These are phyloP conservation scores for Gallinago media DNA, from an alignment of 2,113 vertebrate genomes.

Conservation along the genomic window DNA sequence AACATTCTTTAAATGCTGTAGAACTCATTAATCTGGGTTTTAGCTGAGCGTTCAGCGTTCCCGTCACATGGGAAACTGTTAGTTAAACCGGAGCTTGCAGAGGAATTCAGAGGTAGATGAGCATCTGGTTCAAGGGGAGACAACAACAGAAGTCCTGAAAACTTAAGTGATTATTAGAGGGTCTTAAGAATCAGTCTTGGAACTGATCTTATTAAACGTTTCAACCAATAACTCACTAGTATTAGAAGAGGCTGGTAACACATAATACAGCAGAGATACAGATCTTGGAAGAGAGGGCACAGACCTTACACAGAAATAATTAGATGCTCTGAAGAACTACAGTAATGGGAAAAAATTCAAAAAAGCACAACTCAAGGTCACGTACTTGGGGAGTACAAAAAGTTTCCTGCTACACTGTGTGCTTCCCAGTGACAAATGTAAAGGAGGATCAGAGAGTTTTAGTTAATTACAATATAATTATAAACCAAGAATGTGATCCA, in stretches of 20 bases:
- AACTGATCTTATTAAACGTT: not conserved
- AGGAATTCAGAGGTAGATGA: not conserved
- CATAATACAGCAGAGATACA: fast-evolving
- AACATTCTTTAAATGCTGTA: not conserved
- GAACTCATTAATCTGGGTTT: slow-evolving; percentile 47
- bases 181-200: not conserved
- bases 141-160: not conserved
- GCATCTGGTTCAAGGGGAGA: not conserved
- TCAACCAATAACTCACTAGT: not conserved
- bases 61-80: not conserved
- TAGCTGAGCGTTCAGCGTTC: not conserved
- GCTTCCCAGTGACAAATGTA: not conserved
- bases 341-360: not conserved
- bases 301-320: not conserved
- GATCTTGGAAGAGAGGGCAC: fast-evolving
- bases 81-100: not conserved
- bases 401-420: not conserved
- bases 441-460: not conserved
- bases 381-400: not conserved
- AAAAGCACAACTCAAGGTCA: not conserved
- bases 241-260: not conserved
- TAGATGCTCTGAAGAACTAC: not conserved
- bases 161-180: not conserved
- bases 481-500: not conserved
- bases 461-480: not conserved